Evolutionary conservation across 1,140 invertebrate species (phyloP), one percentile per base, ranked within the genome.

Genomic region (Holotrichia oblita): DNA sequence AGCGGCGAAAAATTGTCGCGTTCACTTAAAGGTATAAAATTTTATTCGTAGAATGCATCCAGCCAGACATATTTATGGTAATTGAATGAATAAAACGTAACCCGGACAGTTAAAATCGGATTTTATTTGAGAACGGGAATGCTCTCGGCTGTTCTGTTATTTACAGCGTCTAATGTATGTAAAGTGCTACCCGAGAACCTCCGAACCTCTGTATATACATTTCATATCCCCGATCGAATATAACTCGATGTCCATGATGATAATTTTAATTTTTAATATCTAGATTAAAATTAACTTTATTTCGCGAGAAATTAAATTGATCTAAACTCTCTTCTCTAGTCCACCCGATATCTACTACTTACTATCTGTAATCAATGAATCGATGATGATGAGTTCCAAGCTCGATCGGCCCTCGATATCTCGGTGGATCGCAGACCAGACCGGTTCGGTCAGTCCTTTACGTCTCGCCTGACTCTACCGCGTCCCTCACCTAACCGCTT

Each of bases 51-150:
- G 77, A 83, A 81, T 82, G 61, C 61, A 34, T 20, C 61, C 61
- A 22, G 61, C 61, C 24, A 48, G 85, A 85, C 85, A 86, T 86
- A 77, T 86, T 86, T 86, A 86, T 85, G 85, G 81, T 86, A 86
- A 86, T 86, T 86, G 83, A 86, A 85, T 79, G 80, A 83, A 81
- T 82, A 84, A 84, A 85, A 85, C 83, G 83, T 81, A 82, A 83
- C 83, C 80, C 74, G 82, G 77, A 81, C 80, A 81, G 76, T 83
- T 83, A 83, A 83, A 80, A 83, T 83, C 80, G 79, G 81, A 80
- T 77, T 83, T 85, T 85, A 84, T 83, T 79, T 79, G 80, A 80
- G 73, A 14, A 73, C 59, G 80, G 69, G 79, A 81, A 81, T 81
- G 77, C 79, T 76, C 79, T 64, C 74, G 61, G 74, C 59, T 76